A percentile compares a stretch with the other conserved stretches of the same genome.
Conservation (phyloP, 1,140 invertebrate genomes). For the Capitella teleta region DNA sequence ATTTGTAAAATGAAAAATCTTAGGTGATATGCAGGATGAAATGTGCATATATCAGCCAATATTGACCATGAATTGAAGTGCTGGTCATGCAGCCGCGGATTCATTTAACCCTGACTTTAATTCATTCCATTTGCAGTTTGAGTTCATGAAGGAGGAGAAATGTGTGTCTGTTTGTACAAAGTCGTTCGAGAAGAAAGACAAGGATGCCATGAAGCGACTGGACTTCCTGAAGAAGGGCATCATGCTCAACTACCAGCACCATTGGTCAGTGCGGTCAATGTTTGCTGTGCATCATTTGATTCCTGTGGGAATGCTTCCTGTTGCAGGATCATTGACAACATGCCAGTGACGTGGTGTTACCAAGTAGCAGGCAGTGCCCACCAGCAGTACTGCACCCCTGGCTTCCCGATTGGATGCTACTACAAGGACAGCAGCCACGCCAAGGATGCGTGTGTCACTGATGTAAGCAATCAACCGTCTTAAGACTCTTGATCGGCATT, state of each 20-base stretch:
- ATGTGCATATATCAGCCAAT: neutral
- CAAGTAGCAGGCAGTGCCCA: slow-evolving; percentile 60
- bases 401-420: slow-evolving; percentile 97
- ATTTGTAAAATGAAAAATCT: neutral
- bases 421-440: slow-evolving; percentile 48
- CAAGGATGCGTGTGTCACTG: slow-evolving; percentile 43
- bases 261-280: slow-evolving; percentile 62
- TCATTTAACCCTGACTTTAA: neutral
- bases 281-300: neutral
- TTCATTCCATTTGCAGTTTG: slow-evolving; percentile 40
- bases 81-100: neutral
- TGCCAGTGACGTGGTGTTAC: slow-evolving; percentile 91
- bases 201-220: slow-evolving; percentile 57
- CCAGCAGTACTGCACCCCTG: slow-evolving; percentile 77
- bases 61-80: neutral
- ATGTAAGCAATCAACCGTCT: slow-evolving; percentile 14
- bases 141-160: slow-evolving; percentile 52
- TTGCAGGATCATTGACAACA: slow-evolving; percentile 67
- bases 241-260: slow-evolving; percentile 94
- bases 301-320: neutral
- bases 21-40: neutral
- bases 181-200: slow-evolving; percentile 54
- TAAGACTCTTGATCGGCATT: neutral
- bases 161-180: slow-evolving; percentile 65
- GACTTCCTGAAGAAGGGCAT: slow-evolving; percentile 80